Base-by-base conservation (phyloP, 1,140 invertebrate genomes). In the Grapholita molesta region DNA sequence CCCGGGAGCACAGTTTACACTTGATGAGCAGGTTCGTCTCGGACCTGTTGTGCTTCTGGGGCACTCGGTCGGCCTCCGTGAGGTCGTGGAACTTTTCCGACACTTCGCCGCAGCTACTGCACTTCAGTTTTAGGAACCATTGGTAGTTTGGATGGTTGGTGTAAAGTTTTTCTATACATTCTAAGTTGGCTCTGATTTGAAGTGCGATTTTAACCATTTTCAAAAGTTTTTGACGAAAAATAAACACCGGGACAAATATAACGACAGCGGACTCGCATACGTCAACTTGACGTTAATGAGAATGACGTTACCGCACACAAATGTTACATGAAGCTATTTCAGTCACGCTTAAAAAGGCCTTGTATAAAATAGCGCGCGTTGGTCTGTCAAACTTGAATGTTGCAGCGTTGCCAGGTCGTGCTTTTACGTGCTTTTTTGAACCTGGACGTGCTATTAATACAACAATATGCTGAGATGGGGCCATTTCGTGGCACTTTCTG, bases 1-100 rank as follows among this genome's bases (percentile, higher is more conserved):
- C 96, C 35, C 97, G 92, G 0, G 92, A 92, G 86, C 98, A 99
- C 33, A 98, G 92, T 92, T 98, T 98, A 87, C 98, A 99, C 86
- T 98, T 99, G 33, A 95, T 95, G 2, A 95, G 92, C 66, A 98
- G 94, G 88, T 98, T 96, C 70, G 95, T 94, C 72, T 95, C 92
- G 2, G 94, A 95, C 85, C 95, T 93, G 64, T 96, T 94, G 61
- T 95, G 95, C 93, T 95, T 95, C 74, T 75, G 95, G 70, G 77
- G 94, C n/a, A 93, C 90, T 65, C 92, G 94, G 64, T 97, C 95
- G 21, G 93, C 92, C 75, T 96, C 93, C 0, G 93, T 95, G 5
- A 96, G 90, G 78, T 97, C 97, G 77, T 96, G 95, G 94, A 96
- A 98, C 85, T 97, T 97, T 3, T 96, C 94, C 0, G 96, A 94